Evolutionary conservation across 2,888 invertebrate species (phyloP).

Genomic region (Trachelus stipa): DNA sequence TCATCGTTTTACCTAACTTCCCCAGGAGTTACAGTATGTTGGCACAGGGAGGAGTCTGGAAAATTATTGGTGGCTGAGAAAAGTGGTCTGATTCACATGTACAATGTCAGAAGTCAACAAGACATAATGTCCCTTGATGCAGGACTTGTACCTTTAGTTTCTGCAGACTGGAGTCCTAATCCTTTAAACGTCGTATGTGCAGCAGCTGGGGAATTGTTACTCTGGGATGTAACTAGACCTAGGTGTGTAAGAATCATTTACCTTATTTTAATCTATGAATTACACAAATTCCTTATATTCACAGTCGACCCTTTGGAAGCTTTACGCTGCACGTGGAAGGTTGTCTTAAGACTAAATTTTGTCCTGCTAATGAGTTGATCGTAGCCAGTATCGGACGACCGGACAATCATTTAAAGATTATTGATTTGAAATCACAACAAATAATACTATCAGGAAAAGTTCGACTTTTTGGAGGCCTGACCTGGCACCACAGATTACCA

Average conservation of each 20-base stretch:
- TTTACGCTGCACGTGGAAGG: slow-evolving; percentile 75
- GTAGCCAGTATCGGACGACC: slow-evolving; percentile 77
- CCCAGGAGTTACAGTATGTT: slow-evolving; percentile 75
- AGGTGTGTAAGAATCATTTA: slow-evolving; percentile 66
- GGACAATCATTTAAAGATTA: slow-evolving; percentile 75
- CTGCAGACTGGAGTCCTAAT: slow-evolving; percentile 79
- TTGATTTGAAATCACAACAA: slow-evolving; percentile 71
- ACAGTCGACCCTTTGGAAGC: slow-evolving; percentile 72
- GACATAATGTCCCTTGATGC: slow-evolving; percentile 76
- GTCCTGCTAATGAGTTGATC: slow-evolving; percentile 73
- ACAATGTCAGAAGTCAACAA: slow-evolving; percentile 76
- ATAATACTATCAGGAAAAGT: slow-evolving; percentile 70
- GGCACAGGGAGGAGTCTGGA: slow-evolving; percentile 77
- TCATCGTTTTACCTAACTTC: slow-evolving; percentile 75
- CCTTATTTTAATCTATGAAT: background rate
- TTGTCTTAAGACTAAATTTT: slow-evolving; percentile 73
- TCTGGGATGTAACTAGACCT: slow-evolving; percentile 77
- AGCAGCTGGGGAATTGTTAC: slow-evolving; percentile 74
- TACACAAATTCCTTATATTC: slow-evolving; percentile 25
- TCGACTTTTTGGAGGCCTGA: slow-evolving; percentile 71
- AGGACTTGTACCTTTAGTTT: slow-evolving; percentile 72
- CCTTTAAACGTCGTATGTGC: slow-evolving; percentile 73
- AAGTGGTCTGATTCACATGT: slow-evolving; percentile 79
- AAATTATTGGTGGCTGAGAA: slow-evolving; percentile 83
- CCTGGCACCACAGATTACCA: slow-evolving; percentile 75